These are phyloP conservation scores for Phataginus tetradactyla DNA, from an alignment of 2,797 vertebrate species.

Conservation along the genomic window DNA sequence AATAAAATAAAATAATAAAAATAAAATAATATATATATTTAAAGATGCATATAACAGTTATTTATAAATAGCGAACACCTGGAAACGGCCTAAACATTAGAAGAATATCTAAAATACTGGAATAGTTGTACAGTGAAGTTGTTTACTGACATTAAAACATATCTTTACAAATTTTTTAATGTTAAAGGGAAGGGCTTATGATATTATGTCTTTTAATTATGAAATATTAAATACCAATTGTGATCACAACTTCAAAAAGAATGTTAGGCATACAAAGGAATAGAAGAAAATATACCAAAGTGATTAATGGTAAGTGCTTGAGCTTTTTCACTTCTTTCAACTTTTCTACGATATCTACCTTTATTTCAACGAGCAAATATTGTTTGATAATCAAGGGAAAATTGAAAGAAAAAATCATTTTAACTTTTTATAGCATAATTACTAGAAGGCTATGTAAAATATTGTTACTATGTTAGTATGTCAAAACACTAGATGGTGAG, in stretches of 20 bases:
- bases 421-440: background rate
- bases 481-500: background rate
- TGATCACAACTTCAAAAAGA: background rate
- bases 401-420: constrained; percentile 11
- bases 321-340: background rate
- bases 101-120: background rate
- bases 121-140: background rate
- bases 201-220: background rate
- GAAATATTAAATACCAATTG: background rate
- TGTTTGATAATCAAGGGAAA: background rate
- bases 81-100: background rate
- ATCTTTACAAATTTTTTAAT: background rate
- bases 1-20: too few species aligned
- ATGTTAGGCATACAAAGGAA: background rate
- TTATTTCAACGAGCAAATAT: background rate
- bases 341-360: background rate
- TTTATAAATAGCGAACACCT: background rate
- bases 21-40: background rate
- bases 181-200: background rate
- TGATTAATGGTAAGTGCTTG: background rate
- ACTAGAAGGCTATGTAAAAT: background rate
- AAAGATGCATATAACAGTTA: background rate
- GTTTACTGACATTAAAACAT: background rate
- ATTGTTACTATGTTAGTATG: background rate
- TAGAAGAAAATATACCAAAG: background rate